Conservation (phyloP, 2,888 invertebrate species). For the Polylopha cassiicola region DNA sequence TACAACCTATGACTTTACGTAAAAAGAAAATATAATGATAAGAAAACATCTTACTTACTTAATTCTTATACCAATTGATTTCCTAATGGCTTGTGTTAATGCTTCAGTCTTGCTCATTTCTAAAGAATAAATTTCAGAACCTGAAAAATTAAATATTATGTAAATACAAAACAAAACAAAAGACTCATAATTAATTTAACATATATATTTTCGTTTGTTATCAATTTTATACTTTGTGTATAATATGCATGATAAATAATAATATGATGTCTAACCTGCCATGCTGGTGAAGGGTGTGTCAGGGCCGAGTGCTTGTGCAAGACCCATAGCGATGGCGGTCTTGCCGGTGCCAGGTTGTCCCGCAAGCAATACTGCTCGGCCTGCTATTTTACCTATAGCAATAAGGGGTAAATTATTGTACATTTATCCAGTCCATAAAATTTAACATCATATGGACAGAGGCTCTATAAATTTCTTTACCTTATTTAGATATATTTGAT, state of each 20-base stretch:
- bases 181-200: no score
- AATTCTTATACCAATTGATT: slow-evolving; percentile 74
- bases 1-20: not conserved
- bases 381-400: slow-evolving; percentile 90
- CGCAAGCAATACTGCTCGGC: slow-evolving; percentile 94
- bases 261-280: slow-evolving; percentile 75
- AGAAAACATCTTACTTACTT: slow-evolving; percentile 84
- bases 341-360: slow-evolving; percentile 99
- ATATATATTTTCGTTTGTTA: no score
- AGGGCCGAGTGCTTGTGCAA: slow-evolving; percentile 93
- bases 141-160: slow-evolving; percentile 55
- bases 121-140: slow-evolving; percentile 97
- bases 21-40: not conserved
- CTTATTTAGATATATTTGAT: no score
- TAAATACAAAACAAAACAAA: no score
- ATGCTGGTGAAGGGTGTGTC: slow-evolving; percentile 99
- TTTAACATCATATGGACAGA: no score
- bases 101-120: slow-evolving; percentile 99
- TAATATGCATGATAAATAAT: not conserved
- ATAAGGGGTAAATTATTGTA: not conserved
- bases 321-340: slow-evolving; percentile 98
- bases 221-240: no score
- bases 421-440: no score
- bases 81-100: slow-evolving; percentile 91
- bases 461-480: no score